Evolutionary conservation across 37 sponge, comb jelly and placozoan genomes (phyloP), one percentile per base, ranked within the genome.

Genomic region (Spongia lamella): DNA sequence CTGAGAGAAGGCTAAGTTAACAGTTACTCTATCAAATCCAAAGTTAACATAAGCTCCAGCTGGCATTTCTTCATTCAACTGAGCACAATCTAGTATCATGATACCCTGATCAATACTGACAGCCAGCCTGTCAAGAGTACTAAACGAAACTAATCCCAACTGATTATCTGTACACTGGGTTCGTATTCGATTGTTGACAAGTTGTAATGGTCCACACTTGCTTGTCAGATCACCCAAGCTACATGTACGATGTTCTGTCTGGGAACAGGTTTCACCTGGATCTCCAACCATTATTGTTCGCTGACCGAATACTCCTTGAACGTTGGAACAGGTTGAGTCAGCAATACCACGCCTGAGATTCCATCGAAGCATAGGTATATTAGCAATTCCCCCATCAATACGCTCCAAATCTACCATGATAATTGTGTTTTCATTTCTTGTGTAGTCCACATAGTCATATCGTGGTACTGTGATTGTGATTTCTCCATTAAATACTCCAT

Each of bases 181-280:
- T 22, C 71, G 56, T 7, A 53, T 60, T 20, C 80, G 38, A 17
- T 62, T 40, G 64, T 63, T 26, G 13, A 17, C 51, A 7, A 43
- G 37, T 14, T 26, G 22, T 15, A 87, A 63, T 37, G 55, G 56
- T 20, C 88, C 88, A 65, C 88, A 87, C 65, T 87, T 87, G 22
- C 47, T 36, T 15, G 71, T 55, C 22, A 87, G 56, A 58, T 81
- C 78, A 30, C 88, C 88, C 38, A 70, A 25, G 27, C 9, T n/a
- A 56, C 88, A 87, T 1, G 47, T 37, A 36, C 77, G 67, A 26
- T 68, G 88, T 38, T 69, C 32, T 56, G 38, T 33, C 7, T 59
- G 37, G 6, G 33, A 47, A 25, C 78, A 63, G 30, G 13, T 34
- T 27, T 26, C 47, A n/a, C n/a, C n/a, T n/a, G n/a, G 56, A 73